Percentiles rank a stretch among this genome's conserved stretches.
phyloP scores from a whole-genome alignment of 35 echinoderm and acorn worm genomes.

The Heliocidaris tuberculata region DNA sequence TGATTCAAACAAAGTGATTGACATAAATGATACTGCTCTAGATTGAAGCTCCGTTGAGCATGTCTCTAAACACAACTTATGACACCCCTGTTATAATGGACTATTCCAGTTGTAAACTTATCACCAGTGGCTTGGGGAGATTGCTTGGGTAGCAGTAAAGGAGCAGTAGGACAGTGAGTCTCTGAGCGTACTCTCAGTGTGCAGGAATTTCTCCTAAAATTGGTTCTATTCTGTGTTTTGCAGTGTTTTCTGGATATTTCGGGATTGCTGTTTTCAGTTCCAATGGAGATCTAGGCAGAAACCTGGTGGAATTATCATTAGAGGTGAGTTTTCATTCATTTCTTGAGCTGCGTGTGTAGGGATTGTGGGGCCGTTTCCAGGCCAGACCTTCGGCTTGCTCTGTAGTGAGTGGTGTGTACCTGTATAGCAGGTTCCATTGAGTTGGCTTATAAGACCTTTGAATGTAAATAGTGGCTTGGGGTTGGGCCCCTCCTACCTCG shows the following conservation, averaged over 20 bases:
- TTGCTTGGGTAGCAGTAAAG: background rate
- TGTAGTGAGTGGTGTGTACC: background rate
- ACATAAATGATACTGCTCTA: background rate
- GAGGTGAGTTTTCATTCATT: constrained; percentile 2
- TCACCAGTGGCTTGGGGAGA: constrained; percentile 2
- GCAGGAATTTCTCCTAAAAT: background rate
- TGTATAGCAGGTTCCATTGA: constrained; percentile 1
- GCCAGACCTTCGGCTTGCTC: background rate
- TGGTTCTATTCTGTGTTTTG: background rate
- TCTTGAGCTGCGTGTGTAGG: background rate
- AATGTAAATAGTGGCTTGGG: background rate
- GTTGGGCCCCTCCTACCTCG: background rate
- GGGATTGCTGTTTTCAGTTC: background rate
- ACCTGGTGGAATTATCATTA: background rate
- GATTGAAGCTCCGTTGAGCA: background rate
- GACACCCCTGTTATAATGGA: background rate
- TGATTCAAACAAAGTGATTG: background rate
- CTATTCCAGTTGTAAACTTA: background rate
- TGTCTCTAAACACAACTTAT: background rate
- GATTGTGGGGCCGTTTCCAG: background rate
- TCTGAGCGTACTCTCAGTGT: background rate
- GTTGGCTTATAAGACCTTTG: background rate
- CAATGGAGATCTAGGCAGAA: background rate
- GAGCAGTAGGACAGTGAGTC: background rate
- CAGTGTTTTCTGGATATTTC: background rate